phyloP scores from a whole-genome alignment of 2,888 invertebrate genomes.

The Lepidonotus clava region DNA sequence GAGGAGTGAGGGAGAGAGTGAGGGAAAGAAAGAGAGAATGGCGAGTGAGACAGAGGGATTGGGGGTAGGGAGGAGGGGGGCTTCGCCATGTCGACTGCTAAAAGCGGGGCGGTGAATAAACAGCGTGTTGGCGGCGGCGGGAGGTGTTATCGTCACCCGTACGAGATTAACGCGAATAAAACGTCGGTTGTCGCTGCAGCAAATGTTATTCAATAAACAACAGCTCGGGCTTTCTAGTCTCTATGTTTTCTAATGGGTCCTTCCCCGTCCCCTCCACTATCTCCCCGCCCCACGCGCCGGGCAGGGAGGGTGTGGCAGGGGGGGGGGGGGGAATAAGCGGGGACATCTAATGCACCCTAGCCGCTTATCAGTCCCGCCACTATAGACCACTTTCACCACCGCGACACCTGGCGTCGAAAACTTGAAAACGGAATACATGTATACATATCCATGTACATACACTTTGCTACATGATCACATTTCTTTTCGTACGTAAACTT shows the following conservation, averaged over 20 bases:
- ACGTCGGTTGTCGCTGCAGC: not conserved
- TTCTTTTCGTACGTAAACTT: too few relatives aligned
- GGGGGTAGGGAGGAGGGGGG: not conserved
- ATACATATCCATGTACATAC: too few relatives aligned
- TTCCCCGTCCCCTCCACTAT: not conserved
- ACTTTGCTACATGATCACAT: too few relatives aligned
- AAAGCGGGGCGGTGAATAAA: not conserved
- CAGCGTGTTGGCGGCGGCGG: not conserved
- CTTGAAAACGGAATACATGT: too few relatives aligned
- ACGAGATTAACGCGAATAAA: conserved; percentile 46
- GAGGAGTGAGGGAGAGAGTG: conserved; percentile 1
- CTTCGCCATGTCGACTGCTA: not conserved
- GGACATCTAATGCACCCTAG: conserved; percentile 14
- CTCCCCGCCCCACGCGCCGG: not conserved
- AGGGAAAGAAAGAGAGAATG: not conserved
- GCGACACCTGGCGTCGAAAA: too few relatives aligned
- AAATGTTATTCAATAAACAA: conserved; percentile 43
- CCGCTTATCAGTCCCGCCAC: not conserved
- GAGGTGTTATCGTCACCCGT: not conserved
- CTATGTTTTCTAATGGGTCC: conserved; percentile 4
- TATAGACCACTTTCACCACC: too few relatives aligned
- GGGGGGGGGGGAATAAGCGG: conserved; percentile 1
- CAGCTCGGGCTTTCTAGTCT: not conserved
- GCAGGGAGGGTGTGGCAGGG: not conserved
- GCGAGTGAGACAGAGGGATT: not conserved